A percentile compares a stretch with the other conserved stretches of the same genome.
phyloP scores from a whole-genome alignment of 2,113 vertebrate genomes.

The Callaeas wilsoni region DNA sequence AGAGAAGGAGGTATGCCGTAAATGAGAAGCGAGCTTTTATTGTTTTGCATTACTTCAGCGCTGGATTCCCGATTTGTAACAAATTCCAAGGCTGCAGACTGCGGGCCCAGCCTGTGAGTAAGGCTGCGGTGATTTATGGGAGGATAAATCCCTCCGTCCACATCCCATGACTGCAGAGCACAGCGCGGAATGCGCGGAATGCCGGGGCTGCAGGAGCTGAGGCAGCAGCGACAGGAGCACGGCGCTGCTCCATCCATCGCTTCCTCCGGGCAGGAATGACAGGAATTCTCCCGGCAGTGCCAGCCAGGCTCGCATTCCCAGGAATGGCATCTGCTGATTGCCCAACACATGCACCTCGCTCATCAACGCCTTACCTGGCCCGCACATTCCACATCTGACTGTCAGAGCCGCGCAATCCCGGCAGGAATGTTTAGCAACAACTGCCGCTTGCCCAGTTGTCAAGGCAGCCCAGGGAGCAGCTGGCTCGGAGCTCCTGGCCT shows the following conservation, averaged over 20 bases:
- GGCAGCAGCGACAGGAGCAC: conserved; percentile 57
- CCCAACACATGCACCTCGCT: background rate
- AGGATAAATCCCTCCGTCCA: conserved; percentile 80
- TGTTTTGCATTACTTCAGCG: conserved; percentile 66
- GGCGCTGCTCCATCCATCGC: conserved; percentile 56
- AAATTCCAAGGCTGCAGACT: conserved; percentile 73
- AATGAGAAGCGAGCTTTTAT: conserved; percentile 30
- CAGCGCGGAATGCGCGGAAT: conserved; percentile 74
- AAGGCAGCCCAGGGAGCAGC: conserved; percentile 31
- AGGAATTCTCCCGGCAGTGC: conserved; percentile 71
- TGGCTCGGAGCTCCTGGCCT: conserved; percentile 6
- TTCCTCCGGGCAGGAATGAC: conserved; percentile 70
- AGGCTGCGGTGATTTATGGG: conserved; percentile 74
- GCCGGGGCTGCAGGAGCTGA: conserved; percentile 59
- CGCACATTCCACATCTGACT: conserved; percentile 1
- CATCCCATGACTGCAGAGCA: conserved; percentile 77
- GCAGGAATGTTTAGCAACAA: background rate
- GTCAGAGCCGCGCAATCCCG: background rate
- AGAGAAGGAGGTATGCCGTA: background rate
- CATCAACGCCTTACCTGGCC: conserved; percentile 17
- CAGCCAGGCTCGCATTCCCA: conserved; percentile 35
- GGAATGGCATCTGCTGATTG: conserved; percentile 13
- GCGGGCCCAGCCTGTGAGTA: conserved; percentile 73
- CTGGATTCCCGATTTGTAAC: conserved; percentile 71
- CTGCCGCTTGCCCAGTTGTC: conserved; percentile 4